Conservation (phyloP, 2,888 invertebrate genomes). For the Pristionchus entomophagus region DNA sequence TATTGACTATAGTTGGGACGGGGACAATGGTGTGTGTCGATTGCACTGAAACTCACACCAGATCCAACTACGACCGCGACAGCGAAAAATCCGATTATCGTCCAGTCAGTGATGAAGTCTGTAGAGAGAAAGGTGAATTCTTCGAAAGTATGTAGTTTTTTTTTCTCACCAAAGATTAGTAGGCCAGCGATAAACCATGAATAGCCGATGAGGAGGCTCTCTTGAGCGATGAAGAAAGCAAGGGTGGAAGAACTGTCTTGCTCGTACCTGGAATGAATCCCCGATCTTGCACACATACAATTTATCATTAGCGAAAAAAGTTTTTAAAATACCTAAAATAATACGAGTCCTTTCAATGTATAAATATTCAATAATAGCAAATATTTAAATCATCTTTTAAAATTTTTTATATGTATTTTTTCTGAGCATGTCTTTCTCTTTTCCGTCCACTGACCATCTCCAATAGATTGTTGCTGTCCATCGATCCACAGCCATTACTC, state of each 20-base stretch:
- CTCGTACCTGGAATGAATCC: not conserved
- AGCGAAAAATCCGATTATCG: not conserved
- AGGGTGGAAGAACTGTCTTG: not conserved
- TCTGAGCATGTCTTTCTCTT: too few relatives aligned
- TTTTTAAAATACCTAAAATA: too few relatives aligned
- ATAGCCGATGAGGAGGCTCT: not conserved
- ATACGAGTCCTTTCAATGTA: too few relatives aligned
- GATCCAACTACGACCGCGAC: not conserved
- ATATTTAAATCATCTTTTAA: too few relatives aligned
- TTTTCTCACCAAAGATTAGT: not conserved
- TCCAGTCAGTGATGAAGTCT: constrained; percentile 2
- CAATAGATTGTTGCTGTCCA: not conserved
- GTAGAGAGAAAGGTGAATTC: not conserved
- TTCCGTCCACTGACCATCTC: not conserved
- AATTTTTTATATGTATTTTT: too few relatives aligned
- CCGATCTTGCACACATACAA: too few relatives aligned
- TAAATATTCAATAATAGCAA: too few relatives aligned
- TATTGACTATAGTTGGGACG: too few relatives aligned
- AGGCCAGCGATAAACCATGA: not conserved
- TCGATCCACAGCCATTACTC: not conserved
- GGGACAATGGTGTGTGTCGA: too few relatives aligned
- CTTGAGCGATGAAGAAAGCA: not conserved
- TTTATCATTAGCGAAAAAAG: too few relatives aligned
- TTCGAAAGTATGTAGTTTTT: not conserved
- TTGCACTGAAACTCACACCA: not conserved